Evolutionary conservation across 35 echinoderm and acorn worm genomes (phyloP).

Genomic region (Apostichopus parvimensis): DNA sequence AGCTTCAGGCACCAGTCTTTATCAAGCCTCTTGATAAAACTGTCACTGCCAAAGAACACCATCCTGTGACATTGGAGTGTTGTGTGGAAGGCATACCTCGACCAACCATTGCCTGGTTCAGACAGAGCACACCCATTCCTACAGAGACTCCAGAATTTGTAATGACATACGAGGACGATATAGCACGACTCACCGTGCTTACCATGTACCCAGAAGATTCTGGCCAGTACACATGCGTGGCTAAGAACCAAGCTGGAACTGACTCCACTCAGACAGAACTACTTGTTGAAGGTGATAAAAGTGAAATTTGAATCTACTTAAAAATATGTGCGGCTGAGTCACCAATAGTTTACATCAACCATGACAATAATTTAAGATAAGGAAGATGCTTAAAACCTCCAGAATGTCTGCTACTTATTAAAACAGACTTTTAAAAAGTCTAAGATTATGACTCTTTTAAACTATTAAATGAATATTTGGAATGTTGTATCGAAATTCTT

Average conservation of each 20-base stretch:
- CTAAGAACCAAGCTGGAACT: constrained; percentile 89
- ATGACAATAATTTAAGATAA: too few relatives aligned
- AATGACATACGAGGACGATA: constrained; percentile 68
- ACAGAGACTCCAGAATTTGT: constrained; percentile 81
- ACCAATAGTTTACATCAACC: too few relatives aligned
- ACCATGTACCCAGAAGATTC: constrained; percentile 96
- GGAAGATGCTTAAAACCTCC: too few relatives aligned
- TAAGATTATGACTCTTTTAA: too few relatives aligned
- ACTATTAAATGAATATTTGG: too few relatives aligned
- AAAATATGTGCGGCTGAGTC: too few relatives aligned
- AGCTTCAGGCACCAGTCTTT: constrained; percentile 76
- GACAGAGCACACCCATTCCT: constrained; percentile 95
- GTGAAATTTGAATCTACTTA: too few relatives aligned
- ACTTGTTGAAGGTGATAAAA: constrained; percentile 86
- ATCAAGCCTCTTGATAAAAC: constrained; percentile 72
- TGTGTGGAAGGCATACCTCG: constrained; percentile 82
- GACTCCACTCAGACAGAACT: constrained; percentile 87
- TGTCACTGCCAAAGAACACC: constrained; percentile 75
- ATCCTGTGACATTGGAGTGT: constrained; percentile 77
- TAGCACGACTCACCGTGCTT: constrained; percentile 67
- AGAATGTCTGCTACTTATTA: too few relatives aligned
- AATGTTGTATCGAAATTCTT: too few relatives aligned
- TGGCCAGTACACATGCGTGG: constrained; percentile 97
- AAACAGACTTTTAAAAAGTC: too few relatives aligned
- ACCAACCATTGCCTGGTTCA: constrained; percentile 90